phyloP scores from a whole-genome alignment of 2,113 vertebrate genomes.

The Calyptomena viridis region DNA sequence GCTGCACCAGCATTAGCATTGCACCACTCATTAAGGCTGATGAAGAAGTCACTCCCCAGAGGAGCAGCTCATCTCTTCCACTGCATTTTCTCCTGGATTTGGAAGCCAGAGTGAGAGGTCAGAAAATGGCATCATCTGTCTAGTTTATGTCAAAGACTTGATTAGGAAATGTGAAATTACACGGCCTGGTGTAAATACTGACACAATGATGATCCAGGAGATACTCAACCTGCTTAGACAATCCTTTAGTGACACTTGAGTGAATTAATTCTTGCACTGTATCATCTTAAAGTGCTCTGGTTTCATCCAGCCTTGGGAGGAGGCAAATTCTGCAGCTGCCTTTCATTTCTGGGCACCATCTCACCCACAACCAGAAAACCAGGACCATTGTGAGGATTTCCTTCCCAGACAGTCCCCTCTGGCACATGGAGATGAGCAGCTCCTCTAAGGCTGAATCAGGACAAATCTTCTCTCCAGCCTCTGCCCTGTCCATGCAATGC shows the following conservation, averaged over 20 bases:
- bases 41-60: background rate
- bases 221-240: background rate
- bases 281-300: background rate
- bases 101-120: background rate
- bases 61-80: background rate
- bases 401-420: background rate
- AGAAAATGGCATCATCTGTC: background rate
- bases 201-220: background rate
- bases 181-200: background rate
- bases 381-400: accelerated
- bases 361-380: background rate
- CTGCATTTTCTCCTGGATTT: background rate
- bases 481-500: accelerated
- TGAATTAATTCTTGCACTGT: background rate
- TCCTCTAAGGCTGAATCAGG: background rate
- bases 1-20: background rate
- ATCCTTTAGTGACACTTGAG: background rate
- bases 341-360: constrained; percentile 4
- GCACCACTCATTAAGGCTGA: accelerated
- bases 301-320: background rate
- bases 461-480: background rate
- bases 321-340: constrained; percentile 18
- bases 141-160: background rate
- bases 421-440: background rate
- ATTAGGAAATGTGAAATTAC: background rate